Percentiles rank a stretch among this genome's conserved stretches.
Conservation (phyloP, 2,113 vertebrate genomes). For the Heterotilapia buettikoferi region DNA sequence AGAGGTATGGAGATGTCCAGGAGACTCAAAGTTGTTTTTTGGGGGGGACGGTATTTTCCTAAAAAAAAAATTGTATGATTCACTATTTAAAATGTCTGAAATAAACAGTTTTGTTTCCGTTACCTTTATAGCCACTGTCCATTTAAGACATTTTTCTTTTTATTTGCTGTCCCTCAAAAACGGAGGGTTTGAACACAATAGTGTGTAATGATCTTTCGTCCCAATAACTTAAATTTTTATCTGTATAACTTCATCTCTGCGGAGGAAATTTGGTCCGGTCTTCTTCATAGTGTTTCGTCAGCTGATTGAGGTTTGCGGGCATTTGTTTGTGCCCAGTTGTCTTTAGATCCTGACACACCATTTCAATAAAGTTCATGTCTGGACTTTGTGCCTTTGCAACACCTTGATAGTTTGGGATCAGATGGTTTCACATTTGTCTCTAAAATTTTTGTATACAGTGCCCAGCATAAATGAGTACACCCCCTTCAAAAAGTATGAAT, state of each 20-base stretch:
- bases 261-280: rapidly evolving
- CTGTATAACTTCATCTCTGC: neutral
- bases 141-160: neutral
- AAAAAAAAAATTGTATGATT: neutral
- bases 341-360: neutral
- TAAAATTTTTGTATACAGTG: neutral
- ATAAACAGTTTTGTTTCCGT: neutral
- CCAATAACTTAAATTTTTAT: neutral
- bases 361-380: neutral
- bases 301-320: neutral
- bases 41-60: rapidly evolving
- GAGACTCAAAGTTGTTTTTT: neutral
- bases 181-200: neutral
- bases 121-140: neutral
- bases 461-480: neutral
- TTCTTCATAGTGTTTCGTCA: neutral
- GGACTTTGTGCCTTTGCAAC: neutral
- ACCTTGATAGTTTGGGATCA: neutral
- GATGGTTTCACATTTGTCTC: neutral
- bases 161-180: neutral
- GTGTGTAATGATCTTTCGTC: neutral
- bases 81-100: neutral
- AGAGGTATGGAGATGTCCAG: neutral
- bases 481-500: neutral
- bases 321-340: neutral